Conservation (phyloP, 2,888 invertebrate species). For the Ypsolopha scabrella region DNA sequence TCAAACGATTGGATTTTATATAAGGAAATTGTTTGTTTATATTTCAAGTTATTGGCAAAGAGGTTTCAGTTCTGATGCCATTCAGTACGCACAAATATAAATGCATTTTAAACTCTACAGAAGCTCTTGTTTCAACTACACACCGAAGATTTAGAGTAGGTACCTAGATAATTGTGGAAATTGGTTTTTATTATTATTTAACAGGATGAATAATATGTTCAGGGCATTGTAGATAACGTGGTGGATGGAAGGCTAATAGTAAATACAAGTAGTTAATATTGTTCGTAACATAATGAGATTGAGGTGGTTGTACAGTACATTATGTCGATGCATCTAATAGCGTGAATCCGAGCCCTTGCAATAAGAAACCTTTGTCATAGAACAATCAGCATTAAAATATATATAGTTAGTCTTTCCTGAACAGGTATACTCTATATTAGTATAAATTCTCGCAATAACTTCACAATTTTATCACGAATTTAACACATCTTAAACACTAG, state of each 20-base stretch:
- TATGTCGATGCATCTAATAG: no score
- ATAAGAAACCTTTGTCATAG: constrained; percentile 7
- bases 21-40: neutral
- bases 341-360: neutral
- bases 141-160: neutral
- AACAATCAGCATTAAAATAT: constrained; percentile 27
- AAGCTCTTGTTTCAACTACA: neutral
- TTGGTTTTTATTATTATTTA: no score
- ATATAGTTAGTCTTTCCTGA: constrained; percentile 21
- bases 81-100: neutral
- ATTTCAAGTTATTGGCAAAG: neutral
- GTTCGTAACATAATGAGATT: no score
- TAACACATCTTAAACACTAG: constrained; percentile 49
- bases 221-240: neutral
- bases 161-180: neutral
- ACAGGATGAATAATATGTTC: neutral
- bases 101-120: neutral
- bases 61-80: constrained; percentile 3
- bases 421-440: constrained; percentile 19
- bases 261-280: no score
- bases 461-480: constrained; percentile 50
- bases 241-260: neutral
- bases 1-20: constrained; percentile 1
- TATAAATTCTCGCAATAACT: constrained; percentile 42
- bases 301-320: no score